A percentile compares a stretch with the other conserved stretches of the same genome.
These are phyloP conservation scores for Scaptomyza graminum DNA, from an alignment of 1,140 invertebrate genomes.

Conservation along the genomic window DNA sequence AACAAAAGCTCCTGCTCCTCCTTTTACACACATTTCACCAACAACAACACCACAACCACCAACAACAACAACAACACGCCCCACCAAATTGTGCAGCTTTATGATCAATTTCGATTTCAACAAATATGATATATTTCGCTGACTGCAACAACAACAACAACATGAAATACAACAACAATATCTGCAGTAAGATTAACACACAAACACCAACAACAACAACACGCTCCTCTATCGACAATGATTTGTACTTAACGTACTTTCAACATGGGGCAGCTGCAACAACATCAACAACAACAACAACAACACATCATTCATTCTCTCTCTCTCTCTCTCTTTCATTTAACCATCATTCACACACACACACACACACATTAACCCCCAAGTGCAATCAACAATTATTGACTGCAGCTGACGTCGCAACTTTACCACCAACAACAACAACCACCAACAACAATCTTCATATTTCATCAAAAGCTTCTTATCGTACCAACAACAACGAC, in stretches of 20 bases:
- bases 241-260: conserved; percentile 23
- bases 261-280: conserved; percentile 7
- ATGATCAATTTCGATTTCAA: conserved; percentile 57
- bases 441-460: conserved; percentile 33
- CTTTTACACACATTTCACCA: conserved; percentile 80
- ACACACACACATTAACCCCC: conserved; percentile 5
- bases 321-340: conserved; percentile 1
- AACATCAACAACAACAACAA: conserved; percentile 23
- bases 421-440: conserved; percentile 32
- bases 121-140: conserved; percentile 74
- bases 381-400: conserved; percentile 15
- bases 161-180: conserved; percentile 26
- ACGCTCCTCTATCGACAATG: conserved; percentile 24
- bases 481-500: conserved; percentile 22
- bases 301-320: conserved; percentile 20
- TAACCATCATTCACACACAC: conserved; percentile 12
- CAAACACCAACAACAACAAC: conserved; percentile 19
- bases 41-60: conserved; percentile 30
- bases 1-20: conserved; percentile 73
- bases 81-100: conserved; percentile 54
- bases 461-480: conserved; percentile 38
- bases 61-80: conserved; percentile 37
- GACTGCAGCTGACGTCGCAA: conserved; percentile 33
- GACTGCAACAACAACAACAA: conserved; percentile 49
- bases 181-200: conserved; percentile 21